Evolutionary conservation across 2,113 vertebrate genomes (phyloP), one percentile per base, ranked within the genome.

Genomic region (Alethe castanea): DNA sequence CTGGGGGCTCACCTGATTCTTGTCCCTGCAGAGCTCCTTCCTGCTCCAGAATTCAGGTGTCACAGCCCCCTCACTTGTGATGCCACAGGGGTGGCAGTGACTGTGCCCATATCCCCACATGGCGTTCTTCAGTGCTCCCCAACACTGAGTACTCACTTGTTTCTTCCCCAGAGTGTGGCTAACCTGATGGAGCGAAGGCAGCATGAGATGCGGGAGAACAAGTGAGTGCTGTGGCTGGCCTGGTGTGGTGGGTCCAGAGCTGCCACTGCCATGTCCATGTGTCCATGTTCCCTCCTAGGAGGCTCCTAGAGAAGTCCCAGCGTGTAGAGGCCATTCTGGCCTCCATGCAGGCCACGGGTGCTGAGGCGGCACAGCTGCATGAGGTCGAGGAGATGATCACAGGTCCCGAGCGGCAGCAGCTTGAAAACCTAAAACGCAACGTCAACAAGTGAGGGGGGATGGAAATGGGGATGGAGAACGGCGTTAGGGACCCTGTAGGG

Each of bases 301-400:
- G 99, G 64, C 98, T 99, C 12, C 97, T 99, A 81, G 99, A 99
- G 95, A 99, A 99, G 94, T 99, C 99, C 2, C 99, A 99, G 98
- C 97, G 99, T 40, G 99, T 99, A 4, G 99, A 99, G 57, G 99
- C 99, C 84, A 99, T 99, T 95, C 90, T 99, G 62, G 99, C 99
- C 0, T 99, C 99, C 9, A 98, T 99, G 98, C 99, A 99, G 97
- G 98, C 98, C 74, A 99, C 98, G 0, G 99, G 99, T 0, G 99
- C 99, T 0, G 99, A 99, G 95, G 96, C 97, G 0, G 95, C 97
- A 0, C 99, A 99, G 97, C 98, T 99, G 33, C 98, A 98, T 2
- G 99, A 99, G 96, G 99, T 99, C 2, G 99, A 99, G 97, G 99
- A 99, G 96, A 99, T 99, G 99, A 99, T 99, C 98, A 99, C 99